Conservation (phyloP, 2,113 vertebrate species). For the Nestor notabilis region DNA sequence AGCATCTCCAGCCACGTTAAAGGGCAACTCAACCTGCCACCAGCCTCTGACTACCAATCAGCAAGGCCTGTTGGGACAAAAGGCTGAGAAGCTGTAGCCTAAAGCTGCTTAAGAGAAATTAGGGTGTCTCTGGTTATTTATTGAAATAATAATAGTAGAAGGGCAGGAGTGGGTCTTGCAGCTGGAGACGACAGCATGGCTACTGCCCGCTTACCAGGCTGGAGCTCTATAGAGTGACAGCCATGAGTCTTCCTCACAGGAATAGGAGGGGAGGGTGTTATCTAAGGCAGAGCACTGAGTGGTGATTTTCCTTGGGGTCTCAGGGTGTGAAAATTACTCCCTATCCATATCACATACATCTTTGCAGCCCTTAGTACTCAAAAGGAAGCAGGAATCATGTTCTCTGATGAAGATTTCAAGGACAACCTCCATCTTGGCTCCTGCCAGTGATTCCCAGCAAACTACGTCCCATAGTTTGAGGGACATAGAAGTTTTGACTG, state of each 20-base stretch:
- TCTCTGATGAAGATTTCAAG: neutral
- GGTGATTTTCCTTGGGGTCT: neutral
- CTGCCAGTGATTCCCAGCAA: neutral
- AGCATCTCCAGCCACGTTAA: neutral
- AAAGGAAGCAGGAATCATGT: rapidly evolving
- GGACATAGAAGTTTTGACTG: neutral
- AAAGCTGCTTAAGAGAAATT: neutral
- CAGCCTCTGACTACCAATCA: neutral
- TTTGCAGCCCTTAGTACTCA: neutral
- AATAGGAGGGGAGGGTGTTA: rapidly evolving
- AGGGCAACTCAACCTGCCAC: neutral
- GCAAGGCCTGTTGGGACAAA: neutral
- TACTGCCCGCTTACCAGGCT: neutral
- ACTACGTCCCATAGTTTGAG: neutral
- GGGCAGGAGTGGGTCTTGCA: neutral
- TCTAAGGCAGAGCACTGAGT: neutral
- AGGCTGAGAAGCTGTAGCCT: neutral
- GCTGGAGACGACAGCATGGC: neutral
- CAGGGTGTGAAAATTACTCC: neutral
- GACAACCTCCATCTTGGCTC: neutral
- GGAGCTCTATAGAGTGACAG: neutral
- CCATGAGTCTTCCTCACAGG: neutral
- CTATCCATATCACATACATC: rapidly evolving
- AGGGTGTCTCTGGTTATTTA: neutral
- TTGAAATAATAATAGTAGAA: neutral